Evolutionary conservation across 2,888 invertebrate species (phyloP).

Genomic region (Hymenopus coronatus): DNA sequence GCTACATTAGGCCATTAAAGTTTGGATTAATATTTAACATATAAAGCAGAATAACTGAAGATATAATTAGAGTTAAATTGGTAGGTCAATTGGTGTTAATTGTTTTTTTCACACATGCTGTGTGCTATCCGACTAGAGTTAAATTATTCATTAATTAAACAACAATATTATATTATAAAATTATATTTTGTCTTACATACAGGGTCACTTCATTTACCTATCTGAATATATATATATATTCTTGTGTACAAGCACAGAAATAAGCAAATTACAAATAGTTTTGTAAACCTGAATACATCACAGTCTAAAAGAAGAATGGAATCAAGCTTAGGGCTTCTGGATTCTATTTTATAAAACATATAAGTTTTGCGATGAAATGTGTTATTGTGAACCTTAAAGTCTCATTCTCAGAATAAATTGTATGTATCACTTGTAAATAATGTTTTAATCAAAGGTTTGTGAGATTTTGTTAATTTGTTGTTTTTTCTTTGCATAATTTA

Average conservation of each 20-base stretch:
- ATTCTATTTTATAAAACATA: background rate
- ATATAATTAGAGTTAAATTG: too few species aligned
- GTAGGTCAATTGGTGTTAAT: too few species aligned
- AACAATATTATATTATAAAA: too few species aligned
- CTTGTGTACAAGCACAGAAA: background rate
- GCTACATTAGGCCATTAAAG: too few species aligned
- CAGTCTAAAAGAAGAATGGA: background rate
- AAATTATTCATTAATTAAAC: too few species aligned
- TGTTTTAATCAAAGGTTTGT: background rate
- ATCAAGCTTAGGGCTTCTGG: background rate
- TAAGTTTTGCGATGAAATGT: background rate
- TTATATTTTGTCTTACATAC: too few species aligned
- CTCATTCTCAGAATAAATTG: background rate
- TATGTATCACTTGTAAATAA: background rate
- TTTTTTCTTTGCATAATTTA: background rate
- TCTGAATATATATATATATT: too few species aligned
- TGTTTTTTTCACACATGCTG: too few species aligned
- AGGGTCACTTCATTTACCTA: too few species aligned
- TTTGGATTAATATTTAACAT: too few species aligned
- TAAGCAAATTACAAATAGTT: background rate
- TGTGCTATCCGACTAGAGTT: too few species aligned
- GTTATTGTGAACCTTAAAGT: background rate
- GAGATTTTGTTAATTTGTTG: background rate
- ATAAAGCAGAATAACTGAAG: too few species aligned
- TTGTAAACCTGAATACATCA: background rate